Conservation (phyloP, 2,797 vertebrate genomes). For the Acanthurus lineatus region DNA sequence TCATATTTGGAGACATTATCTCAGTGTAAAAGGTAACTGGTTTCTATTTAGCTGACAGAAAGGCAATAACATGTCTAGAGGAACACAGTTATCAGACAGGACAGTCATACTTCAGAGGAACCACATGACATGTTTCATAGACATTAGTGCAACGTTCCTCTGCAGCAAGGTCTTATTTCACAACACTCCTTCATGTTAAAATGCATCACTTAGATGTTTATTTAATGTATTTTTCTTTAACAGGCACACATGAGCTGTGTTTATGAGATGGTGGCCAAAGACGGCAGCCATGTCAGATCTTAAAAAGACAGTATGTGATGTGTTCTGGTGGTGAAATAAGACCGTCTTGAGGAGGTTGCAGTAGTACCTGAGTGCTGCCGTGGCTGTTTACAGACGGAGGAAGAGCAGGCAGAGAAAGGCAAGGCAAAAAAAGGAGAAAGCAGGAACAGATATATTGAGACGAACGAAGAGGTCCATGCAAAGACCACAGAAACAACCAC, state of each 20-base stretch:
- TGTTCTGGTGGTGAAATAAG: constrained; percentile 68
- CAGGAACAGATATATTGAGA: constrained; percentile 73
- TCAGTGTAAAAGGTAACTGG: not conserved
- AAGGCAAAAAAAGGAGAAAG: constrained; percentile 58
- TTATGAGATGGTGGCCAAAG: not conserved
- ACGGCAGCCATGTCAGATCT: not conserved
- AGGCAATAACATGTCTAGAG: not conserved
- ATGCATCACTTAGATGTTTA: not conserved
- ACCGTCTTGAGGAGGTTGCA: constrained; percentile 61
- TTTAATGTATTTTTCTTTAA: not conserved
- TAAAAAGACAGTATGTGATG: not conserved
- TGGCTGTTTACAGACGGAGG: constrained; percentile 72
- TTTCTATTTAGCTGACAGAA: constrained; percentile 1
- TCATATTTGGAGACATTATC: constrained; percentile 4
- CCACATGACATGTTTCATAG: constrained; percentile 26
- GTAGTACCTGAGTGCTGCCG: constrained; percentile 80
- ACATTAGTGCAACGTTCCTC: constrained; percentile 60
- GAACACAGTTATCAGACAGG: constrained; percentile 10
- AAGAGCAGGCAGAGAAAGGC: constrained; percentile 76
- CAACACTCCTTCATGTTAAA: constrained; percentile 13
- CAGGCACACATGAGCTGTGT: not conserved
- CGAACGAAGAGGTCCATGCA: constrained; percentile 60
- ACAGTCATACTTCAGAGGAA: not conserved
- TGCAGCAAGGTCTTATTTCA: constrained; percentile 69
- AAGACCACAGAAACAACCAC: constrained; percentile 44